These are phyloP conservation scores for Ataeniobius toweri DNA, from an alignment of 2,797 vertebrate species.

Conservation along the genomic window DNA sequence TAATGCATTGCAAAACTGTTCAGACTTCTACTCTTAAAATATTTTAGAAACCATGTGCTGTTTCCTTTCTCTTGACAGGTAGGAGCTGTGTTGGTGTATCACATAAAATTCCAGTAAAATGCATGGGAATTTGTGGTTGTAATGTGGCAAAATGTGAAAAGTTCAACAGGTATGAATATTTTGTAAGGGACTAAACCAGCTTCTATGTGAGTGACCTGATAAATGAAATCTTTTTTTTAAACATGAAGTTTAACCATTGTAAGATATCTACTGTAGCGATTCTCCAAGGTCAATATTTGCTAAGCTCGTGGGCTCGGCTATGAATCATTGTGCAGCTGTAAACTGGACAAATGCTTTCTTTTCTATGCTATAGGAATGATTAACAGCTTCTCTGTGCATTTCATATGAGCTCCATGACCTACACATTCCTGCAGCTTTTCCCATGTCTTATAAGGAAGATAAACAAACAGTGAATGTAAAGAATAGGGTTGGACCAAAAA, in stretches of 20 bases:
- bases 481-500: constrained; percentile 37
- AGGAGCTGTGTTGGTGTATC: background rate
- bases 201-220: background rate
- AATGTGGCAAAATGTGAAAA: background rate
- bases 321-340: background rate
- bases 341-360: constrained; percentile 5
- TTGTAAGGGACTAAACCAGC: background rate
- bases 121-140: background rate
- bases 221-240: constrained; percentile 20
- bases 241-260: background rate
- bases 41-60: no score
- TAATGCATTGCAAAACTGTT: no score
- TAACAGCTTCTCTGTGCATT: constrained; percentile 49
- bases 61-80: background rate
- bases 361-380: constrained; percentile 47
- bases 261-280: background rate
- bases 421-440: constrained; percentile 25
- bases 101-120: background rate
- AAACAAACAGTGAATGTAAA: constrained; percentile 27
- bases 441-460: constrained; percentile 23
- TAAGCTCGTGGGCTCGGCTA: constrained; percentile 15
- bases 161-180: background rate
- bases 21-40: background rate
- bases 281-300: constrained; percentile 39
- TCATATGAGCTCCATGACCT: constrained; percentile 20